A percentile compares a stretch with the other conserved stretches of the same genome.
phyloP scores from a whole-genome alignment of 2,888 invertebrate species.

The Andrena bucephala region DNA sequence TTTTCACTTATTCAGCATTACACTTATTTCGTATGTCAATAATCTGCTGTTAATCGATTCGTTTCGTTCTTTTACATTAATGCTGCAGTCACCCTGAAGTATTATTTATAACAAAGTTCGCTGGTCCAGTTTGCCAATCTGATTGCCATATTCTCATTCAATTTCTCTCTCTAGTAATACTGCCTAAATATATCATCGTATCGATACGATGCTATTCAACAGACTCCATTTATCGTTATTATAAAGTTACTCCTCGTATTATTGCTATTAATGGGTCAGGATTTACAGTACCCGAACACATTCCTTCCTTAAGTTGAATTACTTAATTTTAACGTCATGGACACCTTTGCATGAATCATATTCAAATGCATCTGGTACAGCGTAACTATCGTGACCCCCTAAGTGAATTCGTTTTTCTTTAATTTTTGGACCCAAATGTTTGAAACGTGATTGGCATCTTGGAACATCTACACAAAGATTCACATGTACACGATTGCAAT shows the following conservation, averaged over 20 bases:
- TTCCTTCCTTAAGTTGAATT: slow-evolving; percentile 66
- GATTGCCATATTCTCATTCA: slow-evolving; percentile 70
- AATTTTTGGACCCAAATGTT: slow-evolving; percentile 69
- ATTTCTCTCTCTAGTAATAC: slow-evolving; percentile 73
- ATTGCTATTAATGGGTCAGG: slow-evolving; percentile 76
- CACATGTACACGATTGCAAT: slow-evolving; percentile 69
- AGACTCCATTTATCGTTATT: slow-evolving; percentile 63
- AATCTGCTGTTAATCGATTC: slow-evolving; percentile 51
- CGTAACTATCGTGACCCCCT: slow-evolving; percentile 61
- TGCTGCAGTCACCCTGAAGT: slow-evolving; percentile 72
- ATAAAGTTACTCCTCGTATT: slow-evolving; percentile 71
- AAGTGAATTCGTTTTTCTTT: slow-evolving; percentile 46
- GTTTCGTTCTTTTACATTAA: slow-evolving; percentile 46
- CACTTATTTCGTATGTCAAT: slow-evolving; percentile 55
- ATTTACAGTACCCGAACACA: slow-evolving; percentile 74
- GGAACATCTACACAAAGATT: slow-evolving; percentile 72
- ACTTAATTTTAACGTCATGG: slow-evolving; percentile 77
- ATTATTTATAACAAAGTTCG: slow-evolving; percentile 68
- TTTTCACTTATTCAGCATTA: slow-evolving; percentile 70
- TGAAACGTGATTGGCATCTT: slow-evolving; percentile 78
- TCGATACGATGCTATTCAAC: slow-evolving; percentile 72
- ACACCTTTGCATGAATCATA: slow-evolving; percentile 66
- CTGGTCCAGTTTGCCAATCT: slow-evolving; percentile 77
- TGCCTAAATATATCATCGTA: slow-evolving; percentile 76
- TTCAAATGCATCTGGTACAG: slow-evolving; percentile 67